These are phyloP conservation scores for Ailurus styani DNA, from an alignment of 2,113 vertebrate genomes.

Conservation along the genomic window DNA sequence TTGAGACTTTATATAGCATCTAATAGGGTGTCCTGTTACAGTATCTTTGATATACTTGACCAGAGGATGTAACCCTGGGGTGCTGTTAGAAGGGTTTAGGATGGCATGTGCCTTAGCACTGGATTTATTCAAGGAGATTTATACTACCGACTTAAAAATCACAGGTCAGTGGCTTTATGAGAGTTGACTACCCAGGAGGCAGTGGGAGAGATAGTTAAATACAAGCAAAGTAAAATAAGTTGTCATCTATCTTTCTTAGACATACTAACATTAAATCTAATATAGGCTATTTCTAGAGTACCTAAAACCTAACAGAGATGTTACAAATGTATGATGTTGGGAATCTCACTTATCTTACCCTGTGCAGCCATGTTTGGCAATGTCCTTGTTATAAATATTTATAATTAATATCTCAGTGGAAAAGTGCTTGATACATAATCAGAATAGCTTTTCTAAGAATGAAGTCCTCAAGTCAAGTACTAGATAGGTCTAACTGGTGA, in stretches of 20 bases:
- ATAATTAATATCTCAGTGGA: conserved; percentile 64
- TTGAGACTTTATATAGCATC: conserved; percentile 46
- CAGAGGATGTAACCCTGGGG: neutral
- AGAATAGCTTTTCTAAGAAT: conserved; percentile 72
- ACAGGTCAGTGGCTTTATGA: neutral
- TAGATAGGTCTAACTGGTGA: conserved; percentile 53
- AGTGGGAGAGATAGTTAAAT: neutral
- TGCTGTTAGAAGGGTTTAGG: conserved; percentile 41
- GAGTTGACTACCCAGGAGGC: neutral
- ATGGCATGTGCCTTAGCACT: neutral
- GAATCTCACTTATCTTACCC: conserved; percentile 35
- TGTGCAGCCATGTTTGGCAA: conserved; percentile 34
- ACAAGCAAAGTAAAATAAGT: neutral
- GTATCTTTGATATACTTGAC: conserved; percentile 61
- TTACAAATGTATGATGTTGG: conserved; percentile 14
- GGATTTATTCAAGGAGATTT: conserved; percentile 23
- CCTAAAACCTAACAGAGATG: neutral
- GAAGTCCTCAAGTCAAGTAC: conserved; percentile 72
- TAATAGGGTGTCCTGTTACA: conserved; percentile 52
- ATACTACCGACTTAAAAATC: conserved; percentile 16
- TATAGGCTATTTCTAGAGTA: neutral
- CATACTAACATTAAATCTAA: neutral
- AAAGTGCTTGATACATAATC: conserved; percentile 70
- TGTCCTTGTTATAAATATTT: conserved; percentile 71
- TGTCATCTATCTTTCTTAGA: neutral